Evolutionary conservation across 30 jellyfish, hydroid and myxozoan species (phyloP).

Genomic region (Mastigias papua): DNA sequence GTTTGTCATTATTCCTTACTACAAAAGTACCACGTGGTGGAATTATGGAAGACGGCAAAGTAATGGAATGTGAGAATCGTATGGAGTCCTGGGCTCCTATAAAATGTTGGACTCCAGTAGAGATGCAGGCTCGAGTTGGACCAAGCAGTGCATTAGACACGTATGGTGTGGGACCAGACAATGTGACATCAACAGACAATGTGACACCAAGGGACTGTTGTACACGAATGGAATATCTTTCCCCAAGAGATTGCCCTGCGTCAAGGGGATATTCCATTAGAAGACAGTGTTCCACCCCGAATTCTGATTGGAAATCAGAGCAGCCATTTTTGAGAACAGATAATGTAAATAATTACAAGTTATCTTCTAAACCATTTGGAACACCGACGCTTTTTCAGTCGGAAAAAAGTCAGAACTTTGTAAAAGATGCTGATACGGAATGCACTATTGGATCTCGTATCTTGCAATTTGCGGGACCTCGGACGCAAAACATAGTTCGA

Average conservation of each 20-base stretch:
- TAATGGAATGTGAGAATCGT: not conserved
- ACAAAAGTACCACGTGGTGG: not conserved
- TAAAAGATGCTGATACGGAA: not conserved
- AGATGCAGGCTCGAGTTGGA: not conserved
- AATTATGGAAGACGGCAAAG: not conserved
- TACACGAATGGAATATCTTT: not conserved
- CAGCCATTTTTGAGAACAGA: too few species aligned
- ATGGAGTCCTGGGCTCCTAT: not conserved
- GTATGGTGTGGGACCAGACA: not conserved
- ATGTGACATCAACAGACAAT: not conserved
- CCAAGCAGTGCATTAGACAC: not conserved
- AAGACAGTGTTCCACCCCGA: not conserved
- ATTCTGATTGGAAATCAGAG: too few species aligned
- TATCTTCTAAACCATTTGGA: not conserved
- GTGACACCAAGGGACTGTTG: not conserved
- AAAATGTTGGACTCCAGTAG: conserved; percentile 10
- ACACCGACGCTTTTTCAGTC: not conserved
- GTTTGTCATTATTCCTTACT: not conserved
- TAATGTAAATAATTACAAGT: not conserved
- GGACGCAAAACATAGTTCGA: not conserved
- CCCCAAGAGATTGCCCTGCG: not conserved
- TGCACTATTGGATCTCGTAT: not conserved
- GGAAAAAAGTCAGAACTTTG: not conserved
- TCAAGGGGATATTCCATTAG: not conserved
- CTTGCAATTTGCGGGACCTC: not conserved